Evolutionary conservation across 2,113 vertebrate species (phyloP).

Genomic region (Saccopteryx leptura): DNA sequence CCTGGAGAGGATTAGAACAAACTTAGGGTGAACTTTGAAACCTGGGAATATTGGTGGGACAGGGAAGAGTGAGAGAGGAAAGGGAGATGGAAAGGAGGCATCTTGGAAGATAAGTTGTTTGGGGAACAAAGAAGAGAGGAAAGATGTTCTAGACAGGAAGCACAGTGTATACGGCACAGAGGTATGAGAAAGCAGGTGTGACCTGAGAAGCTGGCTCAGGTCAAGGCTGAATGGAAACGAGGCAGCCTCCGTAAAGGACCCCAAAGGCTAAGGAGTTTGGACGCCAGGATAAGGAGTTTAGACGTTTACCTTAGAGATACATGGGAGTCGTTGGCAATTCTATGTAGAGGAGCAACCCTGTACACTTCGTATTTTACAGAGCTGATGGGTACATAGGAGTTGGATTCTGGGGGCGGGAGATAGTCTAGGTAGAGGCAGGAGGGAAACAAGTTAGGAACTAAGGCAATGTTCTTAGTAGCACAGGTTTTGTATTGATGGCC

Average conservation of each 20-base stretch:
- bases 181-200: not conserved
- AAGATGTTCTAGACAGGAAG: not conserved
- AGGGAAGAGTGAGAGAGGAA: not conserved
- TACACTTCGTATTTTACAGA: not conserved
- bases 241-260: not conserved
- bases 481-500: not conserved
- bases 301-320: not conserved
- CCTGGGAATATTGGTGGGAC: not conserved
- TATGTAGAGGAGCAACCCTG: not conserved
- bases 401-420: not conserved
- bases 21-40: not conserved
- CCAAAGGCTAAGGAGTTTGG: not conserved
- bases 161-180: not conserved
- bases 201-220: not conserved
- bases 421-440: not conserved
- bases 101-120: not conserved
- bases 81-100: not conserved
- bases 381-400: conserved; percentile 24
- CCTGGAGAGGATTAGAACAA: not conserved
- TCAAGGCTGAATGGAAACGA: conserved; percentile 3
- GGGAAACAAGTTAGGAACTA: not conserved
- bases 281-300: not conserved
- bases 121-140: conserved; percentile 2
- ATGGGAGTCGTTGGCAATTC: not conserved
- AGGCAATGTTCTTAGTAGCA: not conserved